phyloP scores from a whole-genome alignment of 1,140 invertebrate genomes.

The Platorchestia sp. region DNA sequence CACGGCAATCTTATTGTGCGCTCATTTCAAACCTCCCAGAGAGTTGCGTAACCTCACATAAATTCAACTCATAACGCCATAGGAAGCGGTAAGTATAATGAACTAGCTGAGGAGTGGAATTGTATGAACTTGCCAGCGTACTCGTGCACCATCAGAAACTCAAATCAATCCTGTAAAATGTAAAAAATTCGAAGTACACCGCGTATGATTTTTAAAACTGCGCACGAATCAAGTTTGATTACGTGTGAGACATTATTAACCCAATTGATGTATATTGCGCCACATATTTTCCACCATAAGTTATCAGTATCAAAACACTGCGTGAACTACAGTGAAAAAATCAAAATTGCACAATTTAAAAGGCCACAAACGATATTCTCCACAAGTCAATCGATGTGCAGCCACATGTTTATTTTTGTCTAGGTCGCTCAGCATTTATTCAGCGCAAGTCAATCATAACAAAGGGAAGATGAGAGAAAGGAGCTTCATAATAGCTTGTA shows the following conservation, averaged over 20 bases:
- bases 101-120: too few relatives aligned
- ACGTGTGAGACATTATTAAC: too few relatives aligned
- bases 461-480: slow-evolving; percentile 47
- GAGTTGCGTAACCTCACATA: neutral
- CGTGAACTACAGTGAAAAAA: neutral
- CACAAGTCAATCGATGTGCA: slow-evolving; percentile 15
- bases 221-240: too few relatives aligned
- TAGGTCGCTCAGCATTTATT: slow-evolving; percentile 28
- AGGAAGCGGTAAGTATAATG: too few relatives aligned
- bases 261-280: too few relatives aligned
- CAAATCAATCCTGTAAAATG: too few relatives aligned
- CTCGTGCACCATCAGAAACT: too few relatives aligned
- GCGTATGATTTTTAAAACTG: too few relatives aligned
- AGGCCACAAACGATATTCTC: neutral
- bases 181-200: too few relatives aligned
- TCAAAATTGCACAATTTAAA: neutral
- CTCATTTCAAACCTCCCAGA: neutral
- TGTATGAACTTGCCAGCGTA: too few relatives aligned
- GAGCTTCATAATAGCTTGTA: slow-evolving; percentile 44
- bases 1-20: neutral
- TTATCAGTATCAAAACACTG: neutral
- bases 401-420: slow-evolving; percentile 3
- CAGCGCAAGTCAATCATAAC: slow-evolving; percentile 41
- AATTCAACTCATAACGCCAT: neutral
- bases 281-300: neutral